Percentiles rank a stretch among this genome's conserved stretches.
Conservation (phyloP, 1,140 invertebrate genomes). For the Cyclargus thomasi region DNA sequence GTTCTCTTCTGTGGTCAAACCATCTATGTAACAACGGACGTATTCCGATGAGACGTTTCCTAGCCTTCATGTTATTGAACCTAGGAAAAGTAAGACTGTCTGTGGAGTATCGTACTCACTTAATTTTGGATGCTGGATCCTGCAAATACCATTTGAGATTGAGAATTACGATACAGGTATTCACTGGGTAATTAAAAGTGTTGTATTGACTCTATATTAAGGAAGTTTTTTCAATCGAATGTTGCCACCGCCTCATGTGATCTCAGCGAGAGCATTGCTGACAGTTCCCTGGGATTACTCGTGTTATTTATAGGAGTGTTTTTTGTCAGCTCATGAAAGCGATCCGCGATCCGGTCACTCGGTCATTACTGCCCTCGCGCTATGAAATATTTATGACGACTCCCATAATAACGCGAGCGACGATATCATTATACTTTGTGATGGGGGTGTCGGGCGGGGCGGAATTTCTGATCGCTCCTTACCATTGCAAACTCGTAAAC, state of each 20-base stretch:
- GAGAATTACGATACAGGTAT: too few relatives aligned
- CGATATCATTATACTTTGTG: slow-evolving; percentile 77
- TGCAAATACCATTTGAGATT: too few relatives aligned
- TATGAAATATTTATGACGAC: slow-evolving; percentile 76
- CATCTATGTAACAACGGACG: too few relatives aligned
- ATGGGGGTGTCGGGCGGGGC: slow-evolving; percentile 69
- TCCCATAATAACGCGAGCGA: slow-evolving; percentile 74
- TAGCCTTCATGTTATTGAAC: too few relatives aligned
- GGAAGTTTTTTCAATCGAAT: neutral
- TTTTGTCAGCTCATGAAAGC: slow-evolving; percentile 11
- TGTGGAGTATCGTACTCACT: too few relatives aligned
- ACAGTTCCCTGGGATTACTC: slow-evolving; percentile 21
- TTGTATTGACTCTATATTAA: too few relatives aligned
- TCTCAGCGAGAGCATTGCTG: neutral
- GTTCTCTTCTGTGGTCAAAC: too few relatives aligned
- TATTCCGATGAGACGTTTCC: too few relatives aligned
- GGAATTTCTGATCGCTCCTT: slow-evolving; percentile 76
- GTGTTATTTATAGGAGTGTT: slow-evolving; percentile 1
- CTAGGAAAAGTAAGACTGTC: too few relatives aligned
- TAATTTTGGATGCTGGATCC: too few relatives aligned
- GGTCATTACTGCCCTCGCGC: slow-evolving; percentile 69
- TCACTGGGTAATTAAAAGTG: too few relatives aligned
- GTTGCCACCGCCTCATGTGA: neutral
- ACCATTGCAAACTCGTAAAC: slow-evolving; percentile 74
- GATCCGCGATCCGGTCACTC: slow-evolving; percentile 55